Evolutionary conservation across 2,113 vertebrate species (phyloP).

Genomic region (Scolopax mira): DNA sequence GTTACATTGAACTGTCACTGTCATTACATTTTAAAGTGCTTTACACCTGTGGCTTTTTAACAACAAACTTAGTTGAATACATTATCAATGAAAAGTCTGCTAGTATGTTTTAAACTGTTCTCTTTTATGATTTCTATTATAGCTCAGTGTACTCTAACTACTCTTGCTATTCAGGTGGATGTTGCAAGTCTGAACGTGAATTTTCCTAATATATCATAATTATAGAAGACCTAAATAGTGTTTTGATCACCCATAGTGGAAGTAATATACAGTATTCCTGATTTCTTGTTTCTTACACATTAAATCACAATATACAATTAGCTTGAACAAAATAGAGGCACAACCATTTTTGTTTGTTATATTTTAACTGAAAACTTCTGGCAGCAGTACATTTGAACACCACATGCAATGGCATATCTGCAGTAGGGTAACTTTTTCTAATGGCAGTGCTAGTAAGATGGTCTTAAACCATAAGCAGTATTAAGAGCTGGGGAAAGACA

Average conservation of each 20-base stretch:
- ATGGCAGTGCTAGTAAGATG: background rate
- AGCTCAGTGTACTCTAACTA: background rate
- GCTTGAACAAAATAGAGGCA: background rate
- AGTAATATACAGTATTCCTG: background rate
- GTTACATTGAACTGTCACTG: background rate
- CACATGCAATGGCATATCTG: background rate
- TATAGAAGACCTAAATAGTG: conserved; percentile 32
- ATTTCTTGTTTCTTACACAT: conserved; percentile 11
- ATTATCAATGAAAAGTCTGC: conserved; percentile 28
- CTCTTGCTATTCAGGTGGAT: background rate
- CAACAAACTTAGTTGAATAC: conserved; percentile 44
- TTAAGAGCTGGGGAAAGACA: background rate
- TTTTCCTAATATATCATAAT: conserved; percentile 41
- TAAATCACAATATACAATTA: conserved; percentile 17
- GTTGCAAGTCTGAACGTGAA: background rate
- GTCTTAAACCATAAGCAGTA: background rate
- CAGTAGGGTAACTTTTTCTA: background rate
- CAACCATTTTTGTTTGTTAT: conserved; percentile 20
- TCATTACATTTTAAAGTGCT: conserved; percentile 11
- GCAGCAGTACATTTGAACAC: background rate
- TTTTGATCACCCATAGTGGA: conserved; percentile 41
- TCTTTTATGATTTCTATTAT: conserved; percentile 27
- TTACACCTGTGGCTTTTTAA: conserved; percentile 45
- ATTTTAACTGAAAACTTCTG: background rate
- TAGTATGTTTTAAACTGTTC: background rate